Evolutionary conservation across 2,113 vertebrate species (phyloP), one percentile per base, ranked within the genome.

Genomic region (Spermophilus dauricus): DNA sequence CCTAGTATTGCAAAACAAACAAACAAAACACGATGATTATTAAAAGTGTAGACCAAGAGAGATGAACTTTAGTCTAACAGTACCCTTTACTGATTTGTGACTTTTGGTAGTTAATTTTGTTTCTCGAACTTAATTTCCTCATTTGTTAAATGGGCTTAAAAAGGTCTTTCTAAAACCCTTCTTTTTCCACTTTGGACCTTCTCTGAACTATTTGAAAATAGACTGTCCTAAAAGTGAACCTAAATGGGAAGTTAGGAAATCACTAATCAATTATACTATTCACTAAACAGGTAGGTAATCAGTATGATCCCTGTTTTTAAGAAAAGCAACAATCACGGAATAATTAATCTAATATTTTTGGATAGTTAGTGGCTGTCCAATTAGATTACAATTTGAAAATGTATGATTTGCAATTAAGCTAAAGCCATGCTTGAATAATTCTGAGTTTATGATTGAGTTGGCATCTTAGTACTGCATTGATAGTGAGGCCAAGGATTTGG

Each of bases 341-440:
- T 72, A 95, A 78, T 53, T 61, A 48, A 63, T 61, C 22, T 37
- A 86, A 89, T 61, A 86, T 32, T 81, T 91, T 77, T 82, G 73
- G 93, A 87, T 61, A 86, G 82, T 77, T 77, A 67, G 53, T 58
- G 26, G 24, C 20, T 34, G 28, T 90, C 45, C n/a, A 83, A 95
- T 70, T 93, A 61, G 76, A 72, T 81, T 90, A 56, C 76, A 75
- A 90, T 72, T 93, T 91, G 67, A 65, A 94, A 96, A 45, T 69
- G 14, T 73, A 20, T 58, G 34, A 75, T 48, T 28, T 93, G 20
- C 61, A 83, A 56, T 86, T 89, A 93, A 48, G 39, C 53, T 70
- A 77, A 90, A 39, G 51, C 58, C 34, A 39, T 13, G 26, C 53
- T 39, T 78, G 72, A 65, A 58, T 80, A 53, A 82, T 72, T 83